phyloP scores from a whole-genome alignment of 1,140 invertebrate species.

The Ceratoteleas bidentatus region DNA sequence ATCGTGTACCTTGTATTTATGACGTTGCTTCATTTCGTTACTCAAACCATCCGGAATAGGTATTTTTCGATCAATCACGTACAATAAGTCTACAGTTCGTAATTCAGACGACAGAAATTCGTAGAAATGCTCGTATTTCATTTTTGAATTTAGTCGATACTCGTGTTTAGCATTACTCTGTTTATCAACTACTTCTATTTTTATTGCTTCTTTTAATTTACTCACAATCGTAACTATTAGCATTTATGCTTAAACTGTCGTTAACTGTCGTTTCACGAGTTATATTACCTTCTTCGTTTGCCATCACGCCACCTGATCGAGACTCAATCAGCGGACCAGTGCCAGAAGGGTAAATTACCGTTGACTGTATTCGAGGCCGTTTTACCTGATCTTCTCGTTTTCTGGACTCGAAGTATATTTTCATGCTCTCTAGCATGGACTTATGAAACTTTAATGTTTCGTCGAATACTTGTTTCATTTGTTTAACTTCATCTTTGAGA shows the following conservation, averaged over 20 bases:
- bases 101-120: slow-evolving; percentile 1
- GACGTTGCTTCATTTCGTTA: neutral
- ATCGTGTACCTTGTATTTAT: neutral
- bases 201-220: slow-evolving; percentile 3
- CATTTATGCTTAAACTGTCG: neutral
- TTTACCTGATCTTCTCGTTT: slow-evolving; percentile 2
- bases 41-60: neutral
- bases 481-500: no score
- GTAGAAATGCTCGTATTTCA: slow-evolving; percentile 1
- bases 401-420: neutral
- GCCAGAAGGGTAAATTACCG: neutral
- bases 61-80: neutral
- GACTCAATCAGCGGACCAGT: neutral
- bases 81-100: neutral
- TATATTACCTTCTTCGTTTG: neutral
- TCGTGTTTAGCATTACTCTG: slow-evolving; percentile 5
- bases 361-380: neutral
- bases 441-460: neutral
- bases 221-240: neutral
- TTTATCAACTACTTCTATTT: slow-evolving; percentile 1
- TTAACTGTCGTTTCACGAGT: neutral
- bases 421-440: neutral
- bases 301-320: neutral
- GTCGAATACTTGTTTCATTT: neutral
- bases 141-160: neutral